These are phyloP conservation scores for Crocuta crocuta DNA, from an alignment of 2,113 vertebrate species.

Conservation along the genomic window DNA sequence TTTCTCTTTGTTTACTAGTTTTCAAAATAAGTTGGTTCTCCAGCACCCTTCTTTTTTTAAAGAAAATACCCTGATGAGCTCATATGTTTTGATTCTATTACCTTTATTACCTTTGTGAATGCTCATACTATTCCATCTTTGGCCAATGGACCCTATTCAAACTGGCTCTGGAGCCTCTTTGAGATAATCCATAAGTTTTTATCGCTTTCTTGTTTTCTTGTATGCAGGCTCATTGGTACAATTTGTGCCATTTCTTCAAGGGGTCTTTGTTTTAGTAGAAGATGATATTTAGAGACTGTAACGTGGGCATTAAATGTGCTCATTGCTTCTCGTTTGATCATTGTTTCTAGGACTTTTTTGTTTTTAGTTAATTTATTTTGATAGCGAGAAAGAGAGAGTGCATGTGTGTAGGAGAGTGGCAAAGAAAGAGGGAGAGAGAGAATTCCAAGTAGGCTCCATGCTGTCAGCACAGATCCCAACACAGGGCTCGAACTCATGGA, in stretches of 20 bases:
- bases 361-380: too few relatives aligned
- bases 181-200: background rate
- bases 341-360: background rate
- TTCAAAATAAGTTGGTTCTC: background rate
- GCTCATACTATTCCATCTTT: background rate
- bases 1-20: conserved; percentile 6
- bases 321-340: background rate
- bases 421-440: too few relatives aligned
- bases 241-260: background rate
- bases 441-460: too few relatives aligned
- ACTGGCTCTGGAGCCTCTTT: background rate
- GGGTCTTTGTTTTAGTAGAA: background rate
- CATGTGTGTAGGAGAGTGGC: too few relatives aligned
- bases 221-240: background rate
- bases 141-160: background rate
- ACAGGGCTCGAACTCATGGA: too few relatives aligned
- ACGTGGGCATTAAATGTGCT: background rate
- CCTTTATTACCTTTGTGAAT: background rate
- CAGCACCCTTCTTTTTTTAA: background rate
- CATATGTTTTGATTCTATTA: background rate
- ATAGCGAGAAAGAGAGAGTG: too few relatives aligned
- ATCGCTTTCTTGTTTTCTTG: background rate
- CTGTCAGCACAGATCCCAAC: too few relatives aligned
- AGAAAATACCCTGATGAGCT: background rate
- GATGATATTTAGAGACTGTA: conserved; percentile 7